Conservation (phyloP, 1,140 invertebrate genomes). For the Drosophila pruinosa region DNA sequence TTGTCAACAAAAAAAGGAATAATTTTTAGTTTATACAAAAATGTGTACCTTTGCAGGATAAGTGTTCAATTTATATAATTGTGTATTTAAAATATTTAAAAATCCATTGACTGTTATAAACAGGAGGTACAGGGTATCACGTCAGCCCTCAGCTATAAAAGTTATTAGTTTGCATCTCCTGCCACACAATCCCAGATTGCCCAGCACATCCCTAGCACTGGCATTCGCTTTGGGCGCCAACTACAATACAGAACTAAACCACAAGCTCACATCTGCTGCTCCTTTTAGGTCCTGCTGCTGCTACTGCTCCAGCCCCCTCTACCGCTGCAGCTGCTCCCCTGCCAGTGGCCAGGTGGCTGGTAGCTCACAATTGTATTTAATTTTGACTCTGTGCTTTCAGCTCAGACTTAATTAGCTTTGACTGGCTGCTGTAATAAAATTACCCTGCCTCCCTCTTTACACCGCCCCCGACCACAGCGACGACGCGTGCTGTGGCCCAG, state of each 20-base stretch:
- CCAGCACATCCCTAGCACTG: neutral
- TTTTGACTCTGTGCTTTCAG: slow-evolving; percentile 43
- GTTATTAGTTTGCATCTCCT: neutral
- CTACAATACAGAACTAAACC: slow-evolving; percentile 44
- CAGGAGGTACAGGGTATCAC: neutral
- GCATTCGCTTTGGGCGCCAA: slow-evolving; percentile 22
- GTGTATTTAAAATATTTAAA: too few species aligned
- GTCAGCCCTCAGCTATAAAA: too few species aligned
- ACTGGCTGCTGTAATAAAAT: slow-evolving; percentile 49
- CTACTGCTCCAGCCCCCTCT: neutral
- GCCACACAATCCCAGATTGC: neutral
- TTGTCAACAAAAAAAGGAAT: too few species aligned
- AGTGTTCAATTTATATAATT: too few species aligned
- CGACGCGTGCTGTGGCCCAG: slow-evolving; percentile 26
- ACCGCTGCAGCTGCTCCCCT: neutral
- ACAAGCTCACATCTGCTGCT: slow-evolving; percentile 39
- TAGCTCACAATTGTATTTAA: slow-evolving; percentile 36
- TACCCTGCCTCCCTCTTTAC: neutral
- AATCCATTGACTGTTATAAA: too few species aligned
- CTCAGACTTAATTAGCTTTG: slow-evolving; percentile 74
- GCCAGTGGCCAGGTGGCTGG: slow-evolving; percentile 29
- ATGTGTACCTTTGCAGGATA: too few species aligned
- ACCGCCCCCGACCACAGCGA: neutral
- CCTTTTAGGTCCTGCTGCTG: neutral
- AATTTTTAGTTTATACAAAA: too few species aligned